Evolutionary conservation across 2,797 vertebrate genomes (phyloP).

Genomic region (Cirrhinus molitorella): DNA sequence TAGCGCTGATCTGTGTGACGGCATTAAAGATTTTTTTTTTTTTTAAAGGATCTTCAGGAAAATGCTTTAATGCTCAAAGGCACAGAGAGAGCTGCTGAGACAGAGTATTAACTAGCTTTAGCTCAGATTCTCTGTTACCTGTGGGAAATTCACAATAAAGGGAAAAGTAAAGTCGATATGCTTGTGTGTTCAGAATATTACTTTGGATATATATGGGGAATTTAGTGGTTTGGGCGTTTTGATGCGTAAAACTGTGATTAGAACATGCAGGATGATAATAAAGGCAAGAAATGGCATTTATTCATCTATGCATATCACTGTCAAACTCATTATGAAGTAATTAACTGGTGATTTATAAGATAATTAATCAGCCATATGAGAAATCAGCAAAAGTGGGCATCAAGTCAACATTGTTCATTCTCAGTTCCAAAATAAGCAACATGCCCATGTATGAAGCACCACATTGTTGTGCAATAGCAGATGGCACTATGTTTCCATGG

Average conservation of each 20-base stretch:
- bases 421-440: conserved; percentile 51
- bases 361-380: conserved; percentile 42
- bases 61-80: conserved; percentile 63
- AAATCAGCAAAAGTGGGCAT: conserved; percentile 48
- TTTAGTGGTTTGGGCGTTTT: not conserved
- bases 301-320: conserved; percentile 18
- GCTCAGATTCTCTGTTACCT: conserved; percentile 70
- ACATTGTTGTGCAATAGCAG: conserved; percentile 69
- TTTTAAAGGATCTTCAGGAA: conserved; percentile 77
- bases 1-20: conserved; percentile 77
- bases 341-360: conserved; percentile 29
- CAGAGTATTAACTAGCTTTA: conserved; percentile 50
- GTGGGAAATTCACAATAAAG: conserved; percentile 80
- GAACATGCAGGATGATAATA: not conserved
- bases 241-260: not conserved
- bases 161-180: conserved; percentile 79
- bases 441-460: conserved; percentile 50
- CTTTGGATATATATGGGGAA: not conserved
- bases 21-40: conserved; percentile 78
- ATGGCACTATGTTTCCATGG: conserved; percentile 81
- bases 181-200: conserved; percentile 79
- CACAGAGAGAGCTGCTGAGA: conserved; percentile 36
- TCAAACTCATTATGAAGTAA: conserved; percentile 37
- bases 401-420: conserved; percentile 50
- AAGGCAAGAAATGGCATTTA: not conserved